Conservation (phyloP, 2,113 vertebrate genomes). For the Nematolebias whitei region DNA sequence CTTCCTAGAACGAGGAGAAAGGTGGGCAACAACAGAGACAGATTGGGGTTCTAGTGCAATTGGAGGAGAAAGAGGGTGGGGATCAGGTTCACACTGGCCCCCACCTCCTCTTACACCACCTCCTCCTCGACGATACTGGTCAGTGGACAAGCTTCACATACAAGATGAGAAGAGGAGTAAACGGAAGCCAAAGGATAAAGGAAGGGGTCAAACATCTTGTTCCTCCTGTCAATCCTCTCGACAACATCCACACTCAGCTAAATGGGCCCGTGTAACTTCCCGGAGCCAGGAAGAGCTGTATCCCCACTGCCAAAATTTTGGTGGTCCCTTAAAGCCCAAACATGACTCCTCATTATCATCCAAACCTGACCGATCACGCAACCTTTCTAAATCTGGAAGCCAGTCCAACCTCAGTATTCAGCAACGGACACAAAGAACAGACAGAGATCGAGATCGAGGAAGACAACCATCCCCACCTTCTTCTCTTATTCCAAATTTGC, state of each 20-base stretch:
- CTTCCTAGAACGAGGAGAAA: conserved; percentile 73
- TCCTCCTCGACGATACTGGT: conserved; percentile 90
- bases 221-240: conserved; percentile 77
- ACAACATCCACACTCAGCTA: conserved; percentile 56
- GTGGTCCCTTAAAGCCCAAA: conserved; percentile 71
- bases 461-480: conserved; percentile 72
- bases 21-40: conserved; percentile 70
- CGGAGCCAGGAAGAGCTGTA: conserved; percentile 86
- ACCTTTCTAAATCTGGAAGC: conserved; percentile 85
- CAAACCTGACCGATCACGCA: conserved; percentile 76
- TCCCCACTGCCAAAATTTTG: conserved; percentile 81
- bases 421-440: conserved; percentile 73
- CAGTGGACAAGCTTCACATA: conserved; percentile 89
- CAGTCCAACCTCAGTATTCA: conserved; percentile 87
- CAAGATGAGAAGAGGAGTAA: conserved; percentile 85
- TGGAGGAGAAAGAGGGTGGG: conserved; percentile 54
- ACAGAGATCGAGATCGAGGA: conserved; percentile 69
- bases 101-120: conserved; percentile 77
- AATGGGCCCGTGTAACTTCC: conserved; percentile 73
- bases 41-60: conserved; percentile 68
- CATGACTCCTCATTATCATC: conserved; percentile 76
- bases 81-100: conserved; percentile 73
- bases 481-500: conserved; percentile 63
- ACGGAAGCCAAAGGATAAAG: conserved; percentile 75
- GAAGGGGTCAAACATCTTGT: conserved; percentile 72